Evolutionary conservation across 2,888 invertebrate species (phyloP).

Genomic region (Ischnura elegans): DNA sequence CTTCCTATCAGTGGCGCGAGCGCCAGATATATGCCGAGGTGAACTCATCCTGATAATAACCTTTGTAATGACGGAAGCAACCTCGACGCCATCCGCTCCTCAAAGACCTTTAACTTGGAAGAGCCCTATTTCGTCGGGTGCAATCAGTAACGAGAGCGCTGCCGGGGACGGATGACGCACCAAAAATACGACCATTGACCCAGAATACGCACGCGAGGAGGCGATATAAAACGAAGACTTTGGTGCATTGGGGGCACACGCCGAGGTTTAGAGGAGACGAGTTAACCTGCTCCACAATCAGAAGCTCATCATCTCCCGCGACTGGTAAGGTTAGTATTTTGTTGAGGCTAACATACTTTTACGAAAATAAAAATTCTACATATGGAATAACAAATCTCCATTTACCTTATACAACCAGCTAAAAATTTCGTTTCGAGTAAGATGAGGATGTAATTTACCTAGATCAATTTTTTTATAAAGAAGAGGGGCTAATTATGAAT

Average conservation of each 20-base stretch:
- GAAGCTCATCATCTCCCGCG: not conserved
- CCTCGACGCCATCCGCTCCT: not conserved
- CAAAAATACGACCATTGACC: not conserved
- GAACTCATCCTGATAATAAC: not conserved
- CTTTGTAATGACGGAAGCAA: not conserved
- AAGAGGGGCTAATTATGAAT: too few relatives aligned
- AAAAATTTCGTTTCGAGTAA: too few relatives aligned
- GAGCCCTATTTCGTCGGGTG: not conserved
- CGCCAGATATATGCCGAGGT: too few relatives aligned
- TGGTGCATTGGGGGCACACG: too few relatives aligned
- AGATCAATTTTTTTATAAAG: too few relatives aligned
- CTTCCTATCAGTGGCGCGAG: too few relatives aligned
- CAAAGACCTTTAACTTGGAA: not conserved
- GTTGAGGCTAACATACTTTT: too few relatives aligned
- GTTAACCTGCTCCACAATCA: too few relatives aligned
- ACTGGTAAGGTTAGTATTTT: not conserved
- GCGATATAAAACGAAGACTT: not conserved
- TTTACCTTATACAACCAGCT: too few relatives aligned
- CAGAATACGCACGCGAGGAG: not conserved
- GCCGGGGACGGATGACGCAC: not conserved
- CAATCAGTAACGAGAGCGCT: not conserved
- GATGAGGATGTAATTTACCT: too few relatives aligned
- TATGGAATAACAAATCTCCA: too few relatives aligned
- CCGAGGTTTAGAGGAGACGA: not conserved
- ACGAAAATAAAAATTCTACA: too few relatives aligned